Evolutionary conservation across 2,888 invertebrate genomes (phyloP).

Genomic region (Amblyjoppa proteus): DNA sequence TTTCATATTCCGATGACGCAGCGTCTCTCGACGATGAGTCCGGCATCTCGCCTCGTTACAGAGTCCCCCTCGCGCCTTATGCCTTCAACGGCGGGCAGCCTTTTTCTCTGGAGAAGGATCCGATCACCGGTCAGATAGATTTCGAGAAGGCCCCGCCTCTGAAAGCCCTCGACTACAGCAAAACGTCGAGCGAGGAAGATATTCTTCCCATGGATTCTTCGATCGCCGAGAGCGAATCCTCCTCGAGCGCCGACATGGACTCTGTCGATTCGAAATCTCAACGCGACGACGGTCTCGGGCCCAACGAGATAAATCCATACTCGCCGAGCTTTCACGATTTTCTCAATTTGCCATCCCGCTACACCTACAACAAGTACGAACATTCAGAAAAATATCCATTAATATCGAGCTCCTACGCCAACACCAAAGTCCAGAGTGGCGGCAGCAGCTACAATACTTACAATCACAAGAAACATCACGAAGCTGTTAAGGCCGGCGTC

Average conservation of each 20-base stretch:
- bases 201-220: neutral
- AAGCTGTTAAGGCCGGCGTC: slow-evolving; percentile 60
- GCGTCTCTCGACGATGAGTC: slow-evolving; percentile 43
- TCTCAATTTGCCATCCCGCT: slow-evolving; percentile 89
- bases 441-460: slow-evolving; percentile 82
- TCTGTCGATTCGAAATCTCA: slow-evolving; percentile 26
- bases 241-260: slow-evolving; percentile 81
- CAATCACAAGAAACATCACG: slow-evolving; percentile 78
- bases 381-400: slow-evolving; percentile 87
- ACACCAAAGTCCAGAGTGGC: slow-evolving; percentile 89
- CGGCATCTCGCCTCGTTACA: slow-evolving; percentile 77
- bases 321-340: slow-evolving; percentile 90
- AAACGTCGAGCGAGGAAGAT: neutral
- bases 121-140: slow-evolving; percentile 89
- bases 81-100: slow-evolving; percentile 90
- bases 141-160: slow-evolving; percentile 85
- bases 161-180: slow-evolving; percentile 77
- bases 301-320: slow-evolving; percentile 88
- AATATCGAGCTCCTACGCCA: slow-evolving; percentile 90
- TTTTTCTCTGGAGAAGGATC: slow-evolving; percentile 90
- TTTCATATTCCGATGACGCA: slow-evolving; percentile 18
- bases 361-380: slow-evolving; percentile 88
- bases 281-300: slow-evolving; percentile 83
- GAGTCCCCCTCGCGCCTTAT: slow-evolving; percentile 79
- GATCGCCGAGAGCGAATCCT: neutral